Conservation (phyloP, 1,140 invertebrate species). For the Saccostrea echinata region DNA sequence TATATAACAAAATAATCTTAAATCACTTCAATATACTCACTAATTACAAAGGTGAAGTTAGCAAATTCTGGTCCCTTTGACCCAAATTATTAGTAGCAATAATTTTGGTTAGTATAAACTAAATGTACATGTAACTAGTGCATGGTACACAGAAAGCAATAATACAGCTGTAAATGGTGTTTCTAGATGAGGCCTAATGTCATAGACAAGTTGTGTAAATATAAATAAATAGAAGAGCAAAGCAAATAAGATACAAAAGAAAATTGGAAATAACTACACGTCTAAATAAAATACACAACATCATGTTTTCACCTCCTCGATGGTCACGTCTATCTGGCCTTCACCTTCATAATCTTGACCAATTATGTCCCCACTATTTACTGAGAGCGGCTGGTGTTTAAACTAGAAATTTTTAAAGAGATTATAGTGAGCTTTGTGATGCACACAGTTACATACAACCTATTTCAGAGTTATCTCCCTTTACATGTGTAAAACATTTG, state of each 20-base stretch:
- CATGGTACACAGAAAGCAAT: neutral
- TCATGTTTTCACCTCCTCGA: slow-evolving; percentile 60
- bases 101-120: neutral
- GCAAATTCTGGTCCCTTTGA: too few species aligned
- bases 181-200: neutral
- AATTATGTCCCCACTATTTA: slow-evolving; percentile 75
- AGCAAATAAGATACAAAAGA: neutral
- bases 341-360: slow-evolving; percentile 69
- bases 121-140: neutral
- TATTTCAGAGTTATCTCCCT: slow-evolving; percentile 7
- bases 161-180: neutral
- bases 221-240: slow-evolving; percentile 12
- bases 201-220: neutral
- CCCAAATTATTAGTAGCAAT: neutral
- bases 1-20: too few species aligned
- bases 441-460: slow-evolving; percentile 2
- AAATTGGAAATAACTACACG: neutral
- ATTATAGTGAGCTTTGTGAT: slow-evolving; percentile 13
- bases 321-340: slow-evolving; percentile 58
- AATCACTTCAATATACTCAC: too few species aligned
- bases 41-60: too few species aligned
- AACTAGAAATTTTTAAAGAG: slow-evolving; percentile 62
- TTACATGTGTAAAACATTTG: neutral
- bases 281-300: slow-evolving; percentile 50
- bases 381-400: slow-evolving; percentile 74